These are phyloP conservation scores for Amphiprion ocellaris DNA, from an alignment of 2,113 vertebrate genomes.

Conservation along the genomic window DNA sequence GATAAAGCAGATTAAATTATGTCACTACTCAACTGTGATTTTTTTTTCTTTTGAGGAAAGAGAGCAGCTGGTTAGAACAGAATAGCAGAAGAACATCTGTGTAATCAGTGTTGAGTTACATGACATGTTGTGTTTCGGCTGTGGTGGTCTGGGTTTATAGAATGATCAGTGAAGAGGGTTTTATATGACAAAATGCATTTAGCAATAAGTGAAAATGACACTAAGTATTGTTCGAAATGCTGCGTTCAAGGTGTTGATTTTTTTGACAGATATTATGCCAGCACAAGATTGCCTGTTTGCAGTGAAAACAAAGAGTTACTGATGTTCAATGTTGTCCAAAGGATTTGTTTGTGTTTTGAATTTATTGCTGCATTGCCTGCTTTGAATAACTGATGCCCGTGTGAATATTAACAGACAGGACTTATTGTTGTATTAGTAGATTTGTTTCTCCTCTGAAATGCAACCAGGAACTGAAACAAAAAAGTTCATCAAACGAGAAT, in stretches of 20 bases:
- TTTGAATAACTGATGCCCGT: background rate
- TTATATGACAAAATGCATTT: background rate
- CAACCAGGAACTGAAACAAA: constrained; percentile 3
- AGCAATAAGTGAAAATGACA: background rate
- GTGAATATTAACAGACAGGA: background rate
- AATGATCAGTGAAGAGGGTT: constrained; percentile 13
- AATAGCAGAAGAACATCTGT: constrained; percentile 24
- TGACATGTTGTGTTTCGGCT: constrained; percentile 19
- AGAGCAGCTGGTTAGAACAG: constrained; percentile 23
- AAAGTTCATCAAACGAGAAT: background rate
- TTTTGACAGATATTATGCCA: background rate
- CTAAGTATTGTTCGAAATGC: no score
- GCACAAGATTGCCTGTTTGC: background rate
- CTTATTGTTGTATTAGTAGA: background rate
- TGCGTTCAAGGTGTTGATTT: background rate
- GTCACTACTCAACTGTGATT: constrained; percentile 8
- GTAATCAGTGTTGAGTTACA: constrained; percentile 31
- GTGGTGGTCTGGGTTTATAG: constrained; percentile 28
- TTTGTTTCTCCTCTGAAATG: background rate
- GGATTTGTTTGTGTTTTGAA: constrained; percentile 2
- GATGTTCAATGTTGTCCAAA: background rate
- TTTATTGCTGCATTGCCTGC: background rate
- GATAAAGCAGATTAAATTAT: constrained; percentile 28
- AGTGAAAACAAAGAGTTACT: background rate
- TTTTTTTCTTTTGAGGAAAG: background rate